A percentile compares a stretch with the other conserved stretches of the same genome.
Conservation (phyloP, 2,797 vertebrate genomes). For the Clarias pachynema region DNA sequence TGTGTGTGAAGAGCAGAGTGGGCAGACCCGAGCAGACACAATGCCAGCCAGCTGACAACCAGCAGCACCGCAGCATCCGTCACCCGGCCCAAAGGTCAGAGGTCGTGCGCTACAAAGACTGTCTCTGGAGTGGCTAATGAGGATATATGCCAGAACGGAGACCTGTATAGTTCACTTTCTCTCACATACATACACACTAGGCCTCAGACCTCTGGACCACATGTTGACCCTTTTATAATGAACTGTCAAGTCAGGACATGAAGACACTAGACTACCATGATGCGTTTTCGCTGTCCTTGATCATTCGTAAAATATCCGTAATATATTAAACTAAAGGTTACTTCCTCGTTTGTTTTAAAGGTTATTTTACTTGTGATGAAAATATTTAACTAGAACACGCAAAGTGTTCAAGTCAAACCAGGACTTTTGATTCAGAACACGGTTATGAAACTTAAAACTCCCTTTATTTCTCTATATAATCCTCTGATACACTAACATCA, state of each 20-base stretch:
- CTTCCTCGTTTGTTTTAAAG: background rate
- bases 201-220: constrained; percentile 15
- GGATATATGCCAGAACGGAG: constrained; percentile 52
- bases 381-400: too few species aligned
- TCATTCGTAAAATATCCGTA: too few species aligned
- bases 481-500: too few species aligned
- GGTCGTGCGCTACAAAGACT: constrained; percentile 24
- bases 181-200: constrained; percentile 17
- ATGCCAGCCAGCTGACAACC: constrained; percentile 49
- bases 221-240: constrained; percentile 41
- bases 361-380: background rate
- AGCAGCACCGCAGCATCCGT: constrained; percentile 50
- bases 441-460: too few species aligned
- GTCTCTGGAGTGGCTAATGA: constrained; percentile 57
- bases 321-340: background rate
- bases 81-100: constrained; percentile 48
- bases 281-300: background rate
- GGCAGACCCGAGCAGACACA: constrained; percentile 43
- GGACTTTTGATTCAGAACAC: too few species aligned
- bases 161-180: constrained; percentile 26
- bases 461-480: too few species aligned
- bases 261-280: constrained; percentile 2
- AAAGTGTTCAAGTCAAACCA: too few species aligned
- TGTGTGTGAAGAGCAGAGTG: constrained; percentile 38
- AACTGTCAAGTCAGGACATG: constrained; percentile 39